Percentiles rank a stretch among this genome's conserved stretches.
phyloP scores from a whole-genome alignment of 2,113 vertebrate species.

The Chloroceryle aenea region DNA sequence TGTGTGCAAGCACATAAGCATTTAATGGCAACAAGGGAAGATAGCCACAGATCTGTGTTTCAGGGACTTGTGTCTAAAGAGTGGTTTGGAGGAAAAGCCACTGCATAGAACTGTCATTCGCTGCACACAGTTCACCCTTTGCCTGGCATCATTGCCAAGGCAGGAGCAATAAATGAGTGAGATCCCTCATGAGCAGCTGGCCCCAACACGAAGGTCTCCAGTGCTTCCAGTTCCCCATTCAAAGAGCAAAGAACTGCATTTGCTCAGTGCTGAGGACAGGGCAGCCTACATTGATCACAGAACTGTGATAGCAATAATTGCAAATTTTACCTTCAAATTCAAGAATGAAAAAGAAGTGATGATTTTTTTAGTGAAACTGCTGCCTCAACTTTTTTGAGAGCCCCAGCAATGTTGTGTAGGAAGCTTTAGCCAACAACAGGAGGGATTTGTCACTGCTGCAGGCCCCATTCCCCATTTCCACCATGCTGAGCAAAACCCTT shows the following conservation, averaged over 20 bases:
- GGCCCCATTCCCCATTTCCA: not conserved
- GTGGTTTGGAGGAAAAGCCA: not conserved
- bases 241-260: accelerated
- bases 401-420: not conserved
- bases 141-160: accelerated
- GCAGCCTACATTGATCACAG: accelerated
- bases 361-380: not conserved
- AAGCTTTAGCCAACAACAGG: not conserved
- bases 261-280: not conserved
- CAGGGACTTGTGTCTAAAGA: not conserved
- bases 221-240: not conserved
- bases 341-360: not conserved
- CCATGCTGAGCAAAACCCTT: not conserved
- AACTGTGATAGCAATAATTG: accelerated
- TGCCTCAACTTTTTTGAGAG: not conserved
- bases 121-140: accelerated
- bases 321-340: not conserved
- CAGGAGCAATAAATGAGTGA: accelerated
- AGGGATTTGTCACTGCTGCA: not conserved
- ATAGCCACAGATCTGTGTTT: accelerated
- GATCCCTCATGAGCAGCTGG: not conserved
- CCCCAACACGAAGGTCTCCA: not conserved
- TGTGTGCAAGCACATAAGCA: accelerated
- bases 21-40: not conserved
- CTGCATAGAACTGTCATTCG: not conserved